phyloP scores from a whole-genome alignment of 2,797 vertebrate genomes.

The Neosilurus hyrtlii region DNA sequence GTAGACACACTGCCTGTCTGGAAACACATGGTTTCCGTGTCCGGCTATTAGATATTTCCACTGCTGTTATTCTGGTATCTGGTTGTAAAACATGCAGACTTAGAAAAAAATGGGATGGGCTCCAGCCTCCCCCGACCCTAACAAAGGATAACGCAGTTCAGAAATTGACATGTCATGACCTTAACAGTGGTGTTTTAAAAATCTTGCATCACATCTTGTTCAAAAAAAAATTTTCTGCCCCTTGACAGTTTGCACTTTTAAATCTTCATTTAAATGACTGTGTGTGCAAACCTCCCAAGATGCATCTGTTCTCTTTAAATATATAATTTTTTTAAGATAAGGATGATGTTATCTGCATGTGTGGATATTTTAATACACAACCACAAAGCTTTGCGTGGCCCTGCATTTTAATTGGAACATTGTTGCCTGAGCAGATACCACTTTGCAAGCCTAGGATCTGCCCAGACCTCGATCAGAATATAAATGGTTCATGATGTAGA shows the following conservation, averaged over 20 bases:
- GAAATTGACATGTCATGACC: too few species aligned
- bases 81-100: background rate
- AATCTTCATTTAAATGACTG: conserved; percentile 74
- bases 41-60: background rate
- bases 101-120: too few species aligned
- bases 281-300: conserved; percentile 65
- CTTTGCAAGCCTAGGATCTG: conserved; percentile 29
- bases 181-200: conserved; percentile 28
- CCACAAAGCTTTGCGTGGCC: background rate
- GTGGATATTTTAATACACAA: conserved; percentile 10
- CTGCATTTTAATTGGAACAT: conserved; percentile 28
- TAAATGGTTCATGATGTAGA: conserved; percentile 44
- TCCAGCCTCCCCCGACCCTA: too few species aligned
- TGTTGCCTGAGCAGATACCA: conserved; percentile 37
- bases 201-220: conserved; percentile 26
- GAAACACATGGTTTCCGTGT: conserved; percentile 6
- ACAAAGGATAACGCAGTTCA: too few species aligned
- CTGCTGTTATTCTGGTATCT: background rate
- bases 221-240: conserved; percentile 15
- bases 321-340: background rate
- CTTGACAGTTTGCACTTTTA: conserved; percentile 53
- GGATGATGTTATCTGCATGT: conserved; percentile 14
- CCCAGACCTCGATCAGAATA: conserved; percentile 32
- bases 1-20: background rate
- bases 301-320: conserved; percentile 45